Evolutionary conservation across 1,140 invertebrate species (phyloP), one percentile per base, ranked within the genome.

Genomic region (Ips nitidus): DNA sequence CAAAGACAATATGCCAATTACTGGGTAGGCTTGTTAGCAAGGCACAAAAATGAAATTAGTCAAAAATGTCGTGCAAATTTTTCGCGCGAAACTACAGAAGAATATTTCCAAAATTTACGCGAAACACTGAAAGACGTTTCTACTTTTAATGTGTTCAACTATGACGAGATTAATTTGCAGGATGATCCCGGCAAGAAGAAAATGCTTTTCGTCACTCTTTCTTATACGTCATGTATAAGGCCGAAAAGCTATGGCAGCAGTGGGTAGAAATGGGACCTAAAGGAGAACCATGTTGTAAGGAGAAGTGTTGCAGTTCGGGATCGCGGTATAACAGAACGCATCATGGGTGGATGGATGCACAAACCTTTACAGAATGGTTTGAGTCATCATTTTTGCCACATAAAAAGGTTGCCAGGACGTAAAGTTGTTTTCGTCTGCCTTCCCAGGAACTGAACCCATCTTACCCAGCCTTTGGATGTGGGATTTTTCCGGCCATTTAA

Each of bases 141-240:
- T 7, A 3, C 40, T 39, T 38, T 1, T 58, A 61, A 47, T 45
- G 77, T 82, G 22, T 69, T 77, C 7, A 83, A 83, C 67, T 83
- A 77, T 73, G 81, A 83, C 72, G 78, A 82, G 71, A 83, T 78
- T 1, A 81, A 81, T 70, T 56, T 81, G n/a, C 65, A 57, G 0
- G 79, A 67, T 60, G 58, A 62, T n/a, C 57, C 57, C 22, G 40
- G 57, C 7, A 82, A 71, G 71, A 7, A 73, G 75, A 74, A 74
- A 73, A 43, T 56, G 5, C 65, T 75, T 0, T 82, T 78, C n/a
- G n/a, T 47, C 45, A n/a, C 45, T 47, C 4, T n/a, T 47, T 47
- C 45, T 47, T 1, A n/a, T 47, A n/a, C n/a, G n/a, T 47, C 7
- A 77, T 81, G 2, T 82, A 82, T 66, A 81, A 81, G 68, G 73